Evolutionary conservation across 2,888 invertebrate genomes (phyloP).

Genomic region (Zonitis immaculata): DNA sequence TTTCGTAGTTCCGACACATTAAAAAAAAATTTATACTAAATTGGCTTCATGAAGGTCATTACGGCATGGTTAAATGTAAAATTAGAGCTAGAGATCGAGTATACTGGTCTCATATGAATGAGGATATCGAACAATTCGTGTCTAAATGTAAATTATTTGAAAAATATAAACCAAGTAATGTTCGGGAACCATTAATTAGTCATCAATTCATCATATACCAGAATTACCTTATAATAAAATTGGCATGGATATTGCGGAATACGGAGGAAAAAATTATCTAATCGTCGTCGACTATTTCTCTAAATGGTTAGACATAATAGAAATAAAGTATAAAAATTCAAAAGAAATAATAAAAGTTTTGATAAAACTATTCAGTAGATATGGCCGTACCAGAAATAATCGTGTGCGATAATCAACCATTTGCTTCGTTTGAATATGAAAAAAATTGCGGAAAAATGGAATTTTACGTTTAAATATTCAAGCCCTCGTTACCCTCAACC

Average conservation of each 20-base stretch:
- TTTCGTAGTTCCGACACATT: too few relatives aligned
- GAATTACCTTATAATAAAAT: conserved; percentile 3
- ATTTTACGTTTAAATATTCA: not conserved
- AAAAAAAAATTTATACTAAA: too few relatives aligned
- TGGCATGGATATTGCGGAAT: conserved; percentile 6
- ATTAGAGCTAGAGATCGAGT: not conserved
- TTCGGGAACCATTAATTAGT: conserved; percentile 3
- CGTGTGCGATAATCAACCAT: not conserved
- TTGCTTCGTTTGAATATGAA: not conserved
- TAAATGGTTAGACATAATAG: conserved; percentile 1
- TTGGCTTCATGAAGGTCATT: too few relatives aligned
- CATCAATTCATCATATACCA: conserved; percentile 5
- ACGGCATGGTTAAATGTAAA: too few relatives aligned
- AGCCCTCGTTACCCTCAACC: not conserved
- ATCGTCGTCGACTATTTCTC: conserved; percentile 7
- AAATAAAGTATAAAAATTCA: not conserved
- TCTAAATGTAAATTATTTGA: not conserved
- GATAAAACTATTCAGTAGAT: not conserved
- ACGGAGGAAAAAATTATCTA: not conserved
- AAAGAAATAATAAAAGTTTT: not conserved
- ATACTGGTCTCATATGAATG: conserved; percentile 4
- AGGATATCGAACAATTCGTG: conserved; percentile 2
- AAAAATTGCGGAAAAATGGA: not conserved
- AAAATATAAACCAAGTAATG: not conserved
- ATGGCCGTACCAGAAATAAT: not conserved